These are phyloP conservation scores for Poeciliopsis paucimaculata DNA, from an alignment of 2,797 vertebrate species.

Conservation along the genomic window DNA sequence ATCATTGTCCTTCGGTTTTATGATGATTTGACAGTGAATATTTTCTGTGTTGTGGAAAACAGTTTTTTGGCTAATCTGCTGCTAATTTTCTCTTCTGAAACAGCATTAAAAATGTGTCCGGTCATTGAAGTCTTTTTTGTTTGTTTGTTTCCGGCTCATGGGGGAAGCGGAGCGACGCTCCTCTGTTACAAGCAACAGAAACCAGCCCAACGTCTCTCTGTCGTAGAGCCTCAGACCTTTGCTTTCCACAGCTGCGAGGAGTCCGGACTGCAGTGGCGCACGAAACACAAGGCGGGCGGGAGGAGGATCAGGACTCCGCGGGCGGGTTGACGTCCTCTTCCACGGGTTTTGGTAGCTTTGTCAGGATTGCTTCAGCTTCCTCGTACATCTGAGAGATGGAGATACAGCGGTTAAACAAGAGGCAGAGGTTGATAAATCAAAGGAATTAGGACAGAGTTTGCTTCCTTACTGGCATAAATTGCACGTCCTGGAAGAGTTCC, in stretches of 20 bases:
- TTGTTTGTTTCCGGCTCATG: conserved; percentile 39
- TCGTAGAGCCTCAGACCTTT: conserved; percentile 41
- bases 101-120: conserved; percentile 60
- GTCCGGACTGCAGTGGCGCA: conserved; percentile 44
- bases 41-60: conserved; percentile 61
- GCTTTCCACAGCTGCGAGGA: conserved; percentile 32
- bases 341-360: conserved; percentile 83
- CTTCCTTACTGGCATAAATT: conserved; percentile 90
- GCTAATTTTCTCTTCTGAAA: conserved; percentile 55
- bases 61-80: conserved; percentile 71
- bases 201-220: conserved; percentile 27
- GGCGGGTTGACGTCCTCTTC: conserved; percentile 77
- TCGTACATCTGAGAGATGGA: conserved; percentile 89
- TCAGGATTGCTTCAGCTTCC: conserved; percentile 95
- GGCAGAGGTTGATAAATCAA: too few species aligned
- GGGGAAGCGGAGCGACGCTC: conserved; percentile 30
- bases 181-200: conserved; percentile 51
- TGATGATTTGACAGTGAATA: conserved; percentile 54
- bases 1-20: conserved; percentile 52
- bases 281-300: conserved; percentile 9
- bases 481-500: conserved; percentile 98
- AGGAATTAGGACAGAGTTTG: too few species aligned
- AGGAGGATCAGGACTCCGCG: conserved; percentile 85
- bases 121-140: conserved; percentile 33
- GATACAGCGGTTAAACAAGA: background rate